Evolutionary conservation across 2,797 vertebrate genomes (phyloP).

Genomic region (Euthynnus affinis): DNA sequence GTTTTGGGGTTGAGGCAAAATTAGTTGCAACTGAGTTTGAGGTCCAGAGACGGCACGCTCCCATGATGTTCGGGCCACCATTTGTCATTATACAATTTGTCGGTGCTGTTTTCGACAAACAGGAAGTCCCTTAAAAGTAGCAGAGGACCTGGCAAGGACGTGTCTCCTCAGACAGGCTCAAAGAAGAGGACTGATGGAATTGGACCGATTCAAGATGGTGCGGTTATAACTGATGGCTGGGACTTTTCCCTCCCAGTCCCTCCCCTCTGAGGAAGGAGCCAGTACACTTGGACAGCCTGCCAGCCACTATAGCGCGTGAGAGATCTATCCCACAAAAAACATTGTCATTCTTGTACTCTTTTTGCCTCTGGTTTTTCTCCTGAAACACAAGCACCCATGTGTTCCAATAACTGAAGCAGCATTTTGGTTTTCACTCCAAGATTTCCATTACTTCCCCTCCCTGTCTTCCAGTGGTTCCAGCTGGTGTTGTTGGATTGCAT

Average conservation of each 20-base stretch:
- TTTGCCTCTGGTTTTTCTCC: constrained; percentile 78
- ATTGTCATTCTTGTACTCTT: constrained; percentile 76
- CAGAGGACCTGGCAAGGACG: constrained; percentile 62
- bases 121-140: constrained; percentile 82
- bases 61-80: constrained; percentile 73
- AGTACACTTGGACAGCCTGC: constrained; percentile 69
- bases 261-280: constrained; percentile 56
- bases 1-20: constrained; percentile 81
- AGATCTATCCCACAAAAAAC: constrained; percentile 75
- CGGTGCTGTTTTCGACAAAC: constrained; percentile 79
- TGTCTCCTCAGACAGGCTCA: constrained; percentile 68
- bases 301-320: constrained; percentile 68
- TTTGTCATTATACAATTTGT: constrained; percentile 88
- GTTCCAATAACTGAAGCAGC: constrained; percentile 77
- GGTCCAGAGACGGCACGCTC: constrained; percentile 78
- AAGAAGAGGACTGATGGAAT: constrained; percentile 74
- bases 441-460: constrained; percentile 76
- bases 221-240: constrained; percentile 81
- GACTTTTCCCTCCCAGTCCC: constrained; percentile 62
- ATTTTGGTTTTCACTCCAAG: constrained; percentile 72
- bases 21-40: constrained; percentile 82
- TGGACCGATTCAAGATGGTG: constrained; percentile 83
- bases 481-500: constrained; percentile 79
- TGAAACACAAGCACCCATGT: constrained; percentile 71
- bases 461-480: constrained; percentile 80